These are phyloP conservation scores for Cisticola juncidis DNA, from an alignment of 2,113 vertebrate species.

Conservation along the genomic window DNA sequence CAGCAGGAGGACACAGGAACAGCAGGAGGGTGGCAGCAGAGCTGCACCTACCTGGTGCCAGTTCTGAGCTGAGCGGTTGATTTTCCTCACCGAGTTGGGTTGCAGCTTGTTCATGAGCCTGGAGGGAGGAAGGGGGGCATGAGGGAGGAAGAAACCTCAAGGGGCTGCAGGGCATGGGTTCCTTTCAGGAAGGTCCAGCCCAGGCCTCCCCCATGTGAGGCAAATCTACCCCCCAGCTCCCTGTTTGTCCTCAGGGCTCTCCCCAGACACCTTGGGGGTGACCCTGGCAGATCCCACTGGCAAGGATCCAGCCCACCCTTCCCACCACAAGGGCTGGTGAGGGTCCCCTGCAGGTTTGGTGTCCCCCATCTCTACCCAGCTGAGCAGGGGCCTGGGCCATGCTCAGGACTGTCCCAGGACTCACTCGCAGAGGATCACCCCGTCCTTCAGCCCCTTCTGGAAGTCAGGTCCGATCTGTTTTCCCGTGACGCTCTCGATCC, in stretches of 20 bases:
- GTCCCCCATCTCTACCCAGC: not conserved
- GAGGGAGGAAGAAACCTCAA: not conserved
- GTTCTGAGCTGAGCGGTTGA: slow-evolving; percentile 86
- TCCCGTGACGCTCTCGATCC: slow-evolving; percentile 89
- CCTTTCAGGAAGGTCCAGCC: not conserved
- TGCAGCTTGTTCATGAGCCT: slow-evolving; percentile 91
- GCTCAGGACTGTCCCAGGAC: not conserved
- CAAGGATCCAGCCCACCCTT: fast-evolving
- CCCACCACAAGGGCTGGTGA: not conserved
- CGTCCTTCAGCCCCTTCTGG: slow-evolving; percentile 90
- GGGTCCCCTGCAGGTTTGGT: not conserved
- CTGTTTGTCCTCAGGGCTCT: not conserved
- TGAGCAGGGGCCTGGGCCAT: fast-evolving
- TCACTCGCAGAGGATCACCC: slow-evolving; percentile 91
- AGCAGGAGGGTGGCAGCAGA: fast-evolving
- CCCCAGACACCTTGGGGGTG: not conserved
- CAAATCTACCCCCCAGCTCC: not conserved
- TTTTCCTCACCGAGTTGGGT: slow-evolving; percentile 84
- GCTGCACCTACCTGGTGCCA: slow-evolving; percentile 88
- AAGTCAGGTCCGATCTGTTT: slow-evolving; percentile 85
- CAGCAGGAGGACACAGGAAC: fast-evolving
- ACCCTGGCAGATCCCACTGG: not conserved
- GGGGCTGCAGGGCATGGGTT: fast-evolving
- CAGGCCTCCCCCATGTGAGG: not conserved
- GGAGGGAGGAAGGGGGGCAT: not conserved